phyloP scores from a whole-genome alignment of 2,797 vertebrate species.

The Telmatherina bonti region DNA sequence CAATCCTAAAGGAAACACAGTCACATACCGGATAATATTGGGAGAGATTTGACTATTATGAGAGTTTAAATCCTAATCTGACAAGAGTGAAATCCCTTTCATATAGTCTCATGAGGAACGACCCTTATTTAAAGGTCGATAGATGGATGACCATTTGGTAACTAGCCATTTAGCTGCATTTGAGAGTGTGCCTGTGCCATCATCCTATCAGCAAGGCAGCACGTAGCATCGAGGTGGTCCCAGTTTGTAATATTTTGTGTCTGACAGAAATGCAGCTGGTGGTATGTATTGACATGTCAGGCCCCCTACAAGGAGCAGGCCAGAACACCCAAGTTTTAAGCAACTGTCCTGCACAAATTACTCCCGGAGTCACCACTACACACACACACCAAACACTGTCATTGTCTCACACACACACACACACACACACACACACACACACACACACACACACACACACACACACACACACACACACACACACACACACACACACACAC shows the following conservation, averaged over 20 bases:
- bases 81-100: slow-evolving; percentile 22
- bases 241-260: slow-evolving; percentile 37
- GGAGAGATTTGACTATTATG: not conserved
- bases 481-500: slow-evolving; percentile 49
- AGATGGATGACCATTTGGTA: slow-evolving; percentile 46
- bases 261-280: slow-evolving; percentile 44
- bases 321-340: slow-evolving; percentile 72
- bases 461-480: slow-evolving; percentile 51
- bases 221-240: slow-evolving; percentile 58
- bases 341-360: slow-evolving; percentile 33
- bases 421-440: slow-evolving; percentile 48
- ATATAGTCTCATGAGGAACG: slow-evolving; percentile 9
- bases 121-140: slow-evolving; percentile 14
- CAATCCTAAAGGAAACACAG: not conserved
- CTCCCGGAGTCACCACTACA: slow-evolving; percentile 33
- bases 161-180: not conserved
- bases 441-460: slow-evolving; percentile 46
- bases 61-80: slow-evolving; percentile 18
- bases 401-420: slow-evolving; percentile 17
- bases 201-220: slow-evolving; percentile 21
- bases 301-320: slow-evolving; percentile 40
- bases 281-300: slow-evolving; percentile 51
- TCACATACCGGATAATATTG: not conserved
- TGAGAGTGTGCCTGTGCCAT: slow-evolving; percentile 19
- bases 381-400: slow-evolving; percentile 49